These are phyloP conservation scores for Oncorhynchus tshawytscha DNA, from an alignment of 2,113 vertebrate species.

Conservation along the genomic window DNA sequence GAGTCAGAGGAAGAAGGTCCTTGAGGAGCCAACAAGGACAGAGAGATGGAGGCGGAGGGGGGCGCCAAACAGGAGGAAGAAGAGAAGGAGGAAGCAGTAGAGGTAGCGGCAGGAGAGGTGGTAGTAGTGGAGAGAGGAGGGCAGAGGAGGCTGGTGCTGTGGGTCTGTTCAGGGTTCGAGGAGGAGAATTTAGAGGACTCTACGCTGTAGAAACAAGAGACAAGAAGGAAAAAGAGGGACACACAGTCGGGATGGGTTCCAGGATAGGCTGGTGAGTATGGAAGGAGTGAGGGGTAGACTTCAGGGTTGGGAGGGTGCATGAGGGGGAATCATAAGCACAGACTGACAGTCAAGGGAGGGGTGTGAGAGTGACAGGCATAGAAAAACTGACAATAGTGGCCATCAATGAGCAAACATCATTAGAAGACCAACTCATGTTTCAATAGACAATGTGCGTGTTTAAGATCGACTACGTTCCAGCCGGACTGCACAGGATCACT, in stretches of 20 bases:
- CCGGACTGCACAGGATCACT: too few relatives aligned
- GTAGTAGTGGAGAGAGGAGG: slow-evolving; percentile 63
- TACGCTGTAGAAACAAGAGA: slow-evolving; percentile 77
- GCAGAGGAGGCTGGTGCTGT: slow-evolving; percentile 88
- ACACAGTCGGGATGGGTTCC: slow-evolving; percentile 78
- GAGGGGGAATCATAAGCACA: slow-evolving; percentile 58
- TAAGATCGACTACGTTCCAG: too few relatives aligned
- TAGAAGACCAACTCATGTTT: background rate
- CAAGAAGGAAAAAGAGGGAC: slow-evolving; percentile 75
- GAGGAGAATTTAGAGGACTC: slow-evolving; percentile 80
- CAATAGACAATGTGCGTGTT: too few relatives aligned
- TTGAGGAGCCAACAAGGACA: slow-evolving; percentile 77
- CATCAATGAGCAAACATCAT: background rate
- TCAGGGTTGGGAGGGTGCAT: slow-evolving; percentile 67
- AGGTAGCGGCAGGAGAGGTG: slow-evolving; percentile 56
- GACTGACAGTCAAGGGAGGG: slow-evolving; percentile 65
- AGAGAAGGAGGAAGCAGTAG: slow-evolving; percentile 82
- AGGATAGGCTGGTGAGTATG: slow-evolving; percentile 83
- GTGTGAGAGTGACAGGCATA: background rate
- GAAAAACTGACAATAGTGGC: background rate
- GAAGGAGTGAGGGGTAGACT: slow-evolving; percentile 56
- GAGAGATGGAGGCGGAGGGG: slow-evolving; percentile 81
- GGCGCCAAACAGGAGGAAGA: slow-evolving; percentile 92
- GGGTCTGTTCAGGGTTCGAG: slow-evolving; percentile 91
- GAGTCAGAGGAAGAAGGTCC: slow-evolving; percentile 86